These are phyloP conservation scores for Ceyx margarethae DNA, from an alignment of 2,113 vertebrate species.

Conservation along the genomic window DNA sequence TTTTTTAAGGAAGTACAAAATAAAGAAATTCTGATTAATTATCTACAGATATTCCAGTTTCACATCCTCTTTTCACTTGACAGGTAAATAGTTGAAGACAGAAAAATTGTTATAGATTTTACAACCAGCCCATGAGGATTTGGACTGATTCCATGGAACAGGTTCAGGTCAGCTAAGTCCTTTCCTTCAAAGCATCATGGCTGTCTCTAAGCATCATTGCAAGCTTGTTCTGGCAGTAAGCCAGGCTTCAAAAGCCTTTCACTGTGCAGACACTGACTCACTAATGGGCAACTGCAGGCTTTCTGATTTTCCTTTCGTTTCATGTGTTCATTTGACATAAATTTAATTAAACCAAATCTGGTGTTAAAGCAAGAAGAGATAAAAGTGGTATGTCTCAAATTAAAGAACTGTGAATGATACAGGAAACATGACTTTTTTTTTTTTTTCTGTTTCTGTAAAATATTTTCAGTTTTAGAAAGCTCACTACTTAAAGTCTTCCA, in stretches of 20 bases:
- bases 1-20: background rate
- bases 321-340: constrained; percentile 86
- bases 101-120: constrained; percentile 76
- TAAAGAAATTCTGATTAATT: constrained; percentile 59
- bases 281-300: constrained; percentile 85
- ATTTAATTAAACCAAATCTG: constrained; percentile 88
- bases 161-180: constrained; percentile 81
- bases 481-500: constrained; percentile 64
- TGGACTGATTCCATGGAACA: constrained; percentile 77
- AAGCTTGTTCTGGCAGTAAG: constrained; percentile 82
- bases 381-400: constrained; percentile 83
- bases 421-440: constrained; percentile 72
- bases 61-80: constrained; percentile 60
- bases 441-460: constrained; percentile 72
- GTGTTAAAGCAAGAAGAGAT: constrained; percentile 82
- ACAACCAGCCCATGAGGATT: constrained; percentile 75
- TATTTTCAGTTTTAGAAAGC: constrained; percentile 76
- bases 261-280: constrained; percentile 81
- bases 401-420: constrained; percentile 80
- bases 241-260: constrained; percentile 85
- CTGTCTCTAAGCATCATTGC: constrained; percentile 80
- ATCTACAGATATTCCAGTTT: constrained; percentile 31
- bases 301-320: constrained; percentile 84
- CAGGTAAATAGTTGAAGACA: constrained; percentile 75
- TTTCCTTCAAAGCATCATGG: constrained; percentile 82